Percentiles rank a stretch among this genome's conserved stretches.
These are phyloP conservation scores for Harpalus rufipes DNA, from an alignment of 2,888 invertebrate species.

Conservation along the genomic window DNA sequence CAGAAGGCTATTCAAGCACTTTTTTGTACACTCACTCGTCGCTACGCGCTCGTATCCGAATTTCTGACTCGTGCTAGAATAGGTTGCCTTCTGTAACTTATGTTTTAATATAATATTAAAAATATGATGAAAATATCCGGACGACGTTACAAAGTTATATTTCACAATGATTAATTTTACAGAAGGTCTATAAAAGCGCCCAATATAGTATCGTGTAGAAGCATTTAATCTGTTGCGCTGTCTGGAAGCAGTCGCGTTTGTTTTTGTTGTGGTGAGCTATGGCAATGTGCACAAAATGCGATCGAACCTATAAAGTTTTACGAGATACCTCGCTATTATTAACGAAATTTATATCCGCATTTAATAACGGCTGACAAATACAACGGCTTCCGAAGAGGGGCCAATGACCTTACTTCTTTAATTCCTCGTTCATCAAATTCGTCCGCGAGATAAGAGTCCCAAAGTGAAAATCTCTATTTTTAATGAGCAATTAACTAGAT, in stretches of 20 bases:
- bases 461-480: slow-evolving; percentile 32
- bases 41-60: too few relatives aligned
- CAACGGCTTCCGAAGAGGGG: not conserved
- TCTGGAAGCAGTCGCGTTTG: not conserved
- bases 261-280: slow-evolving; percentile 17
- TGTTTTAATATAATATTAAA: too few relatives aligned
- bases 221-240: slow-evolving; percentile 10
- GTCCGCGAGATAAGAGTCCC: slow-evolving; percentile 9
- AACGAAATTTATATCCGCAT: slow-evolving; percentile 55
- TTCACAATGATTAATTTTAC: not conserved
- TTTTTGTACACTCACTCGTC: too few relatives aligned
- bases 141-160: not conserved
- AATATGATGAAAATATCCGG: too few relatives aligned
- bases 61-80: too few relatives aligned
- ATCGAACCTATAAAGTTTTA: slow-evolving; percentile 35
- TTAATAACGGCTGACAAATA: slow-evolving; percentile 43
- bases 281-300: slow-evolving; percentile 14
- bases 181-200: not conserved
- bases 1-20: too few relatives aligned
- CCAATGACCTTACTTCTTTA: slow-evolving; percentile 40
- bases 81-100: too few relatives aligned
- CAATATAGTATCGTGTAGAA: not conserved
- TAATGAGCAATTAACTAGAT: slow-evolving; percentile 19
- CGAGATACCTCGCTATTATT: slow-evolving; percentile 51
- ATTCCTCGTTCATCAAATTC: slow-evolving; percentile 25